A percentile compares a stretch with the other conserved stretches of the same genome.
Evolutionary conservation across 2,888 invertebrate species (phyloP).

Genomic region (Lasioglossum villosulum): DNA sequence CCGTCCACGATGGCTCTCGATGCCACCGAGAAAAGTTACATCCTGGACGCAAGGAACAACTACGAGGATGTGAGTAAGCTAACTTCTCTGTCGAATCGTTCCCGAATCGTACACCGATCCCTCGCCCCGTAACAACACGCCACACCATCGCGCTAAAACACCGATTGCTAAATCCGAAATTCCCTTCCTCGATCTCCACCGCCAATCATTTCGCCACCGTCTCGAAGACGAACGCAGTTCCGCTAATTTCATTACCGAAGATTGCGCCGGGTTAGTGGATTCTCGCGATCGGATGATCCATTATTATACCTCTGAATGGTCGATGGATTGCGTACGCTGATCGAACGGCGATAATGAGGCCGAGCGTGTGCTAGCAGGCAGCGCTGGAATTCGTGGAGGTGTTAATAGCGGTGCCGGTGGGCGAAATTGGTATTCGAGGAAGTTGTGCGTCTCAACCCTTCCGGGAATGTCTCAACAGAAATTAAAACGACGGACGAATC

Average conservation of each 20-base stretch:
- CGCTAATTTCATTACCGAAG: constrained; percentile 20
- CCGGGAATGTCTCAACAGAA: background rate
- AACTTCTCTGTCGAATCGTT: background rate
- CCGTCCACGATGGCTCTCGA: constrained; percentile 58
- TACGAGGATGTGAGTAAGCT: constrained; percentile 80
- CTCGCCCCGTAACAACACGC: background rate
- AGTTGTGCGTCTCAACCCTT: background rate
- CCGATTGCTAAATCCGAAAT: background rate
- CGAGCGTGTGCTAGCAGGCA: background rate
- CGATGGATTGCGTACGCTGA: constrained; percentile 21
- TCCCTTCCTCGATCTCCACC: background rate
- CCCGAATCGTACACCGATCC: background rate
- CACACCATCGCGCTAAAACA: background rate
- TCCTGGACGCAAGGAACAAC: constrained; percentile 80
- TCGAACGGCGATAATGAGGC: background rate
- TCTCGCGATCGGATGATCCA: constrained; percentile 2
- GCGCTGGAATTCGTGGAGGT: background rate
- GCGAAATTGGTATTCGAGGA: background rate
- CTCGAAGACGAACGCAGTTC: background rate
- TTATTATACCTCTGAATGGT: background rate
- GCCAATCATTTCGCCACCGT: background rate
- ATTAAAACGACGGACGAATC: background rate
- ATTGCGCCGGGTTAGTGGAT: background rate
- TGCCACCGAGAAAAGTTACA: constrained; percentile 81
- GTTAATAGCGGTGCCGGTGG: background rate